Evolutionary conservation across 2,888 invertebrate species (phyloP).

Genomic region (Ganaspis brasiliensis): DNA sequence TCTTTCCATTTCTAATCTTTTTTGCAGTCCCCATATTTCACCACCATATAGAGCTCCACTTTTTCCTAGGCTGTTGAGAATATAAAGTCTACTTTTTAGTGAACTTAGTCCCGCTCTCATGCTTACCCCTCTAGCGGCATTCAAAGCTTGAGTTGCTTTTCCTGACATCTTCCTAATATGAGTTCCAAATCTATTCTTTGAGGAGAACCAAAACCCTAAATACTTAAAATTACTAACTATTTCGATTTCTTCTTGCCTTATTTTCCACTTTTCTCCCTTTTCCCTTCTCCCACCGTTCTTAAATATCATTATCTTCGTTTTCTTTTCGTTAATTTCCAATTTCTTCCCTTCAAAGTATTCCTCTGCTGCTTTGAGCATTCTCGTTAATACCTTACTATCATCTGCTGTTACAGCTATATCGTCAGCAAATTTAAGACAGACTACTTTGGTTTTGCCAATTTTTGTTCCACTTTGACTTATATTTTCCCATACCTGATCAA

Average conservation of each 20-base stretch:
- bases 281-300: slow-evolving; percentile 3
- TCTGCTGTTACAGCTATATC: slow-evolving; percentile 10
- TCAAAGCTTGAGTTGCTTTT: slow-evolving; percentile 48
- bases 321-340: slow-evolving; percentile 51
- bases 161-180: slow-evolving; percentile 33
- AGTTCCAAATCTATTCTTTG: slow-evolving; percentile 21
- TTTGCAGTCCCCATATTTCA: slow-evolving; percentile 51
- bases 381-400: slow-evolving; percentile 28
- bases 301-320: too few species aligned
- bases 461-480: slow-evolving; percentile 45
- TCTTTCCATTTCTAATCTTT: slow-evolving; percentile 46
- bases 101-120: slow-evolving; percentile 41
- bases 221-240: slow-evolving; percentile 50
- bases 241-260: slow-evolving; percentile 36
- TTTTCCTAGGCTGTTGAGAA: slow-evolving; percentile 48
- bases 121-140: slow-evolving; percentile 49
- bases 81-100: slow-evolving; percentile 40
- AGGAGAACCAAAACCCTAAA: slow-evolving; percentile 48
- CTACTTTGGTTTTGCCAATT: slow-evolving; percentile 44
- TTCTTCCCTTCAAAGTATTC: slow-evolving; percentile 47
- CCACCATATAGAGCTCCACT: slow-evolving; percentile 43
- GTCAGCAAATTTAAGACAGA: slow-evolving; percentile 13
- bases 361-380: slow-evolving; percentile 44
- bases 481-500: slow-evolving; percentile 45
- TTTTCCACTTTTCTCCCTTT: slow-evolving; percentile 37